phyloP scores from a whole-genome alignment of 2,113 vertebrate species.

The Nestor notabilis region DNA sequence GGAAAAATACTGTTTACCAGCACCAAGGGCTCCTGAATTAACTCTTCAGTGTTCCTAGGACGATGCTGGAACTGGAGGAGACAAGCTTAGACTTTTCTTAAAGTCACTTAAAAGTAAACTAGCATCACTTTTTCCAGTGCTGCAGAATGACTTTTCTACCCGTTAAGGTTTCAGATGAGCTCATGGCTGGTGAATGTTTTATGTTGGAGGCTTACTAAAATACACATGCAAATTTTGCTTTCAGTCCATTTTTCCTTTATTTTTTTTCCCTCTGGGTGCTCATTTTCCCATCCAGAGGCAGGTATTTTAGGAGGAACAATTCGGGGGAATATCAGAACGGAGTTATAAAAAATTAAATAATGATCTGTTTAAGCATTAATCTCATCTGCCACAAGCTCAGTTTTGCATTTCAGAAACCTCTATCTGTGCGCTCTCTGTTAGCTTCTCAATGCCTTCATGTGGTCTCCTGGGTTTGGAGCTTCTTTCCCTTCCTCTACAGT shows the following conservation, averaged over 20 bases:
- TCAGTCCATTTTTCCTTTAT: background rate
- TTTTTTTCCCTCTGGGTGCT: background rate
- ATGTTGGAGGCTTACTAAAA: background rate
- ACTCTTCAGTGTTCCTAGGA: background rate
- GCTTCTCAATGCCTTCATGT: background rate
- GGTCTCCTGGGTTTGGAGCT: background rate
- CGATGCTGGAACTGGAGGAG: background rate
- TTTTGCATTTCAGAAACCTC: background rate
- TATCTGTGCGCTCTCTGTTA: background rate
- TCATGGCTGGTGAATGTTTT: constrained; percentile 2
- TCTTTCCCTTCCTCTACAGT: background rate
- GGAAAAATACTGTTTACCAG: background rate
- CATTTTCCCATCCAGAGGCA: background rate
- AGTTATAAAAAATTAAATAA: background rate
- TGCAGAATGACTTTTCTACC: background rate
- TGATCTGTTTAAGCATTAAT: background rate
- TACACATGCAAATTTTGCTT: background rate
- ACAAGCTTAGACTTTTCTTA: background rate
- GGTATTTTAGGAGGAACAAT: background rate
- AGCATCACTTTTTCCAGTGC: constrained; percentile 38
- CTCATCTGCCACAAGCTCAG: background rate
- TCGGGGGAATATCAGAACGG: background rate
- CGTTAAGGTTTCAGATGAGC: background rate
- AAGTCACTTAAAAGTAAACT: background rate
- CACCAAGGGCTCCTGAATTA: background rate